Base-by-base conservation (phyloP, 2,797 vertebrate species). In the Sebastes diaconus region DNA sequence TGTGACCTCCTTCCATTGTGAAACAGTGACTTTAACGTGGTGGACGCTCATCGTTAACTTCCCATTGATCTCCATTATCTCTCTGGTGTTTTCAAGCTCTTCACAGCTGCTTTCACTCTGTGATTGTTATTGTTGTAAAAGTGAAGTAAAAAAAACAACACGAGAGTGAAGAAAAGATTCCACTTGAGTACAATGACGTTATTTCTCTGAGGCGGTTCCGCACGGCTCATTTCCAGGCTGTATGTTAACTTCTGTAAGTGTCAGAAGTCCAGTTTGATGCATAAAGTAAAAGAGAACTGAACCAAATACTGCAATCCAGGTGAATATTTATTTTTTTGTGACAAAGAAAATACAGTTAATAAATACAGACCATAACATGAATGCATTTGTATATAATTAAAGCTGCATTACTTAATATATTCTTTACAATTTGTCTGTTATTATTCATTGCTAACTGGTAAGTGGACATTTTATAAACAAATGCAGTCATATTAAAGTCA, bases 51-150 rank as follows among this genome's bases (percentile, higher is more conserved):
- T 92, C 82, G 73, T 90, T 90, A 93, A 73, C 64, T 16, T 63
- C 77, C 75, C 87, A 68, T 91, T 84, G n/a, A 24, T 81, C 88
- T 80, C 75, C 75, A 74, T 91, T 87, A 78, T 61, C 36, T 75
- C 34, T 73, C 16, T 18, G 29, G 59, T 14, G 52, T 39, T 71
- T 80, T 79, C 81, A 58, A 65, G 57, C 69, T 79, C 71, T 78
- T 68, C 73, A 39, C 77, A 50, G 75, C 66, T 50, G 32, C 78
- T 24, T 68, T 39, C 76, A n/a, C 58, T 29, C 57, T 25, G 11
- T 8, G 14, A 52, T 75, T 70, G 73, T 84, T 20, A 14, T 12
- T 16, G 60, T 58, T 58, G 42, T 13, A 1, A n/a, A 54, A 57
- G 24, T 46, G 3, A 52, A 46, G 27, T 11, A 3, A 30, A 13